Evolutionary conservation across 1,140 invertebrate species (phyloP), one percentile per base, ranked within the genome.

Genomic region (Hycleus cichorii): DNA sequence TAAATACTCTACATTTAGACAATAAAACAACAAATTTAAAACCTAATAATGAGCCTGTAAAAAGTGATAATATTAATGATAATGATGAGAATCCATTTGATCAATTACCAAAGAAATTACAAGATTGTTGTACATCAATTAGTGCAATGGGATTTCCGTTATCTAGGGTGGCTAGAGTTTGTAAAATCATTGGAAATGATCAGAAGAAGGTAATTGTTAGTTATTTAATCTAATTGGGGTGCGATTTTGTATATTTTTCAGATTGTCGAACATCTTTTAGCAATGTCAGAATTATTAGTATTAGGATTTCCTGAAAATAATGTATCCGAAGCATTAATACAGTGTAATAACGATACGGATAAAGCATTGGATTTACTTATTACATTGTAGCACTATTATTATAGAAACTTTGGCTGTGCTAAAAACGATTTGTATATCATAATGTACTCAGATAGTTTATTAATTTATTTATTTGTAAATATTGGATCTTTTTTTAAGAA

Each of bases 121-220:
- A 88, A 69, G 78, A 76, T 45, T 76, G 91, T 60, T 88, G 84
- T 38, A 77, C 83, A 59, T 82, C 83, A 43, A 83, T 93, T 24
- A 84, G 81, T 65, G 81, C 83, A 47, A 95, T 95, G 91, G 91
- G 91, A 2, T 95, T 95, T 74, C 82, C 86, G 0, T 69, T 87
- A 55, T 79, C 84, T n/a, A 80, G 88, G 66, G 87, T 90, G 1
- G 82, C 87, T 4, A 80, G 87, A 61, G 86, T 89, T 9, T 86
- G 89, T 64, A 79, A 82, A 60, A 75, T 84, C 48, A 77, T 90
- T 52, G 89, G 89, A 60, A 79, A 83, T 59, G 87, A 93, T 77
- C 87, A 93, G 73, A 91, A 91, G 73, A 91, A 90, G 81, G 89
- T 93, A 67, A 76, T 75, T 53, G 74, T 62, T 57, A 76, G 24